Evolutionary conservation across 2,797 vertebrate species (phyloP).

Genomic region (Mus minutoides): DNA sequence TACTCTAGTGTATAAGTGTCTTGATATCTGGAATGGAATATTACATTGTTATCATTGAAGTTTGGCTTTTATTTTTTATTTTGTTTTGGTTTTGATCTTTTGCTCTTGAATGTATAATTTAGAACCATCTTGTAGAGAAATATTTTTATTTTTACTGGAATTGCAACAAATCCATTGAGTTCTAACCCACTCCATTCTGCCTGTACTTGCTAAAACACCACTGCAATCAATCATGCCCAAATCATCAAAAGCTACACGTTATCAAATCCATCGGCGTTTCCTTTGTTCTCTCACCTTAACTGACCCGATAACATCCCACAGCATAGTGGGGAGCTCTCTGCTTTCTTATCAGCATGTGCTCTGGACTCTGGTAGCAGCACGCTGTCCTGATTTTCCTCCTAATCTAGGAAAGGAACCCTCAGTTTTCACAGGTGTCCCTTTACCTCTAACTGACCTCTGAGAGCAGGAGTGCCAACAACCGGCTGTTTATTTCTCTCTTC

Average conservation of each 20-base stretch:
- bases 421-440: conserved; percentile 9
- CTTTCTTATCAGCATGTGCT: neutral
- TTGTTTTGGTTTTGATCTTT: neutral
- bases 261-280: neutral
- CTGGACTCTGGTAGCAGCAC: neutral
- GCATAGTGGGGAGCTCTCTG: neutral
- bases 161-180: neutral
- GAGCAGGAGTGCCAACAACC: neutral
- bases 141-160: conserved; percentile 1
- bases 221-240: neutral
- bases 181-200: neutral
- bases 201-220: neutral
- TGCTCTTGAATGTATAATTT: conserved; percentile 17
- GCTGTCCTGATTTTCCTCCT: conserved; percentile 19
- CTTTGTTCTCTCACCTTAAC: conserved; percentile 26
- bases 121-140: conserved; percentile 38
- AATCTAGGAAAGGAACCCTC: neutral
- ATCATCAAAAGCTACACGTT: neutral
- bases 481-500: neutral
- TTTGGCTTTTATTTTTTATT: neutral
- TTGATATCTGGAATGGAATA: neutral
- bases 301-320: neutral
- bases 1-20: neutral
- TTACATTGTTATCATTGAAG: neutral
- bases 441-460: neutral